Evolutionary conservation across 1,140 invertebrate species (phyloP).

Genomic region (Caerostris darwini): DNA sequence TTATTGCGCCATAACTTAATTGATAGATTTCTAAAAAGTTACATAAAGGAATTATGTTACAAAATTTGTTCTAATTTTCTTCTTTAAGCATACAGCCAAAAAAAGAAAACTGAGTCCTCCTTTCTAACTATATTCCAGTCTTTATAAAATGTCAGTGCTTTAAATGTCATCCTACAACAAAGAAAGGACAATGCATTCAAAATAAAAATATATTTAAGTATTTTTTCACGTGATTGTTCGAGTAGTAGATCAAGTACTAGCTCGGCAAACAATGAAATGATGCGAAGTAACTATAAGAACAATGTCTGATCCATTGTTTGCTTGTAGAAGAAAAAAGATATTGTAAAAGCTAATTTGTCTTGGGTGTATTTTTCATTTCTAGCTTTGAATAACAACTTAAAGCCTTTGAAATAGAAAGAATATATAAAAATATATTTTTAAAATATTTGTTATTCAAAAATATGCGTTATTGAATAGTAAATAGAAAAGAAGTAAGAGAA

Average conservation of each 20-base stretch:
- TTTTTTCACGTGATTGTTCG: not conserved
- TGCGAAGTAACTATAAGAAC: constrained; percentile 34
- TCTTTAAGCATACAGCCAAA: not conserved
- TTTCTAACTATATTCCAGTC: not conserved
- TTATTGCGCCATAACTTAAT: too few relatives aligned
- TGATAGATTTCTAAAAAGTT: too few relatives aligned
- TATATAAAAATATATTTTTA: too few relatives aligned
- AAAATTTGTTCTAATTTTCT: not conserved
- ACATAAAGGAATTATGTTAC: not conserved
- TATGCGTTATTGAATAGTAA: too few relatives aligned
- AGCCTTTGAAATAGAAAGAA: too few relatives aligned
- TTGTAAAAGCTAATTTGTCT: not conserved
- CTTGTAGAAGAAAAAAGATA: not conserved
- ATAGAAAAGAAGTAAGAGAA: too few relatives aligned
- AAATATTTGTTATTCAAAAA: too few relatives aligned
- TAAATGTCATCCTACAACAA: not conserved
- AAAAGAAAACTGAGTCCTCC: not conserved
- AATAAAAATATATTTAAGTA: constrained; percentile 23
- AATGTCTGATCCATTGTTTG: constrained; percentile 29
- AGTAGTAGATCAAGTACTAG: not conserved
- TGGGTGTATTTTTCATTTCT: not conserved
- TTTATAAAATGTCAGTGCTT: not conserved
- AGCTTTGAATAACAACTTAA: not conserved
- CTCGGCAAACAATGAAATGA: constrained; percentile 18
- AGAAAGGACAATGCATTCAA: not conserved